A percentile compares a stretch with the other conserved stretches of the same genome.
Evolutionary conservation across 2,888 invertebrate species (phyloP).

Genomic region (Microplitis deprimator): DNA sequence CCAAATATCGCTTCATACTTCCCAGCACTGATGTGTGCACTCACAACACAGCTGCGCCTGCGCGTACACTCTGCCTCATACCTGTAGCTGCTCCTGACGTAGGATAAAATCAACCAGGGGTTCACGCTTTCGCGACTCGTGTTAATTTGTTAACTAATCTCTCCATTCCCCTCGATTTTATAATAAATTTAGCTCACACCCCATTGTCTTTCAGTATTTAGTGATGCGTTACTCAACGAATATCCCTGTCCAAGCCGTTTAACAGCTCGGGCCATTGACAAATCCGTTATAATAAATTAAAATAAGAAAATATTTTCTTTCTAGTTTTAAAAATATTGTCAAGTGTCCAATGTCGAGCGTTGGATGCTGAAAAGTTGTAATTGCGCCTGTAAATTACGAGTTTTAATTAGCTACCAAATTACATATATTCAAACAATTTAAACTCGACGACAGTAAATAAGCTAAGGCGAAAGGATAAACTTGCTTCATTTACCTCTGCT

Average conservation of each 20-base stretch:
- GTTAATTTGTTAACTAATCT: slow-evolving; percentile 48
- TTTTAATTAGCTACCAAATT: slow-evolving; percentile 45
- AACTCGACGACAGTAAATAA: slow-evolving; percentile 37
- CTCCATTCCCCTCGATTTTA: slow-evolving; percentile 23
- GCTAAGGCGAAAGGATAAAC: not conserved
- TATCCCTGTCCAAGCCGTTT: no score
- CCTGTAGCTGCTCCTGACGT: slow-evolving; percentile 1
- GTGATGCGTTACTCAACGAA: no score
- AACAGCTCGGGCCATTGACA: no score
- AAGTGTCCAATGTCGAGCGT: slow-evolving; percentile 1
- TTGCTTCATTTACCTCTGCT: slow-evolving; percentile 9
- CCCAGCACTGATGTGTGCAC: not conserved
- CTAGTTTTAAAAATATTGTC: no score
- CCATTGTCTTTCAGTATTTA: no score
- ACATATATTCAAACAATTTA: slow-evolving; percentile 43
- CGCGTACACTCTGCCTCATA: not conserved
- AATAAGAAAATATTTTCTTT: no score
- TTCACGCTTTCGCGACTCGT: slow-evolving; percentile 24
- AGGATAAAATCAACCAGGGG: slow-evolving; percentile 18
- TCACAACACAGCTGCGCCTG: not conserved
- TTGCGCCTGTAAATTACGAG: slow-evolving; percentile 34
- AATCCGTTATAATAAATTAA: no score
- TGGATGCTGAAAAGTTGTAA: slow-evolving; percentile 12
- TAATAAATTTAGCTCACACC: not conserved
- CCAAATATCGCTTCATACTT: slow-evolving; percentile 28